These are phyloP conservation scores for Temnothorax curvispinosus DNA, from an alignment of 1,140 invertebrate species.

Conservation along the genomic window DNA sequence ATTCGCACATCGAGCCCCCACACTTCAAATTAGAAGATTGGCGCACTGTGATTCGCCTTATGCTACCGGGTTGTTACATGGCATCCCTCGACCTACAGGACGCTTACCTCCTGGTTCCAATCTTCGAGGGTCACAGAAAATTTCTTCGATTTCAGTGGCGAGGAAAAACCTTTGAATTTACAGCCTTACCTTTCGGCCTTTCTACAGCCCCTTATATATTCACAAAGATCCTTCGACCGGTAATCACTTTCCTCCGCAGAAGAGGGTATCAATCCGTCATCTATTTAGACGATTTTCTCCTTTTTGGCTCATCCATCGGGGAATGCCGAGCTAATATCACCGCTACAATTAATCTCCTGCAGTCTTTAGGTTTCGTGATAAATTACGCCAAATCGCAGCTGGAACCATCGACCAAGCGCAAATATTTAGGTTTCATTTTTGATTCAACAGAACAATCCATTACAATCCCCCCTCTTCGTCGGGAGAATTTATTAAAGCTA, in stretches of 20 bases:
- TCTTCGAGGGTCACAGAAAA: neutral
- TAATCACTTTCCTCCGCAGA: neutral
- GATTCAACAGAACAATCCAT: neutral
- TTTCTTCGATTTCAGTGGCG: neutral
- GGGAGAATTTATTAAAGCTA: neutral
- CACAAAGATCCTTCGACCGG: neutral
- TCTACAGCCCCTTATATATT: neutral
- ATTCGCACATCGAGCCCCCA: no score
- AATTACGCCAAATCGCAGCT: neutral
- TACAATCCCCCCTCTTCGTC: neutral
- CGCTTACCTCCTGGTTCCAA: neutral
- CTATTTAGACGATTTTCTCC: neutral
- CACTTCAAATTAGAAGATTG: neutral
- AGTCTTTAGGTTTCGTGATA: neutral
- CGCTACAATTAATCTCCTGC: neutral
- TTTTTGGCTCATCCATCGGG: neutral
- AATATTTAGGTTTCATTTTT: neutral
- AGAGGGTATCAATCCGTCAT: neutral
- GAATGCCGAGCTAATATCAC: neutral
- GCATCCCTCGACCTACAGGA: neutral
- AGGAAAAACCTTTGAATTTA: neutral
- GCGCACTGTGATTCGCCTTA: neutral
- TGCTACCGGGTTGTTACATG: neutral
- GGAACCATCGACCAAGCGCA: neutral
- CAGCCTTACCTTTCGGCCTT: neutral